Conservation (phyloP, 2,113 vertebrate species). For the Edolisoma coerulescens region DNA sequence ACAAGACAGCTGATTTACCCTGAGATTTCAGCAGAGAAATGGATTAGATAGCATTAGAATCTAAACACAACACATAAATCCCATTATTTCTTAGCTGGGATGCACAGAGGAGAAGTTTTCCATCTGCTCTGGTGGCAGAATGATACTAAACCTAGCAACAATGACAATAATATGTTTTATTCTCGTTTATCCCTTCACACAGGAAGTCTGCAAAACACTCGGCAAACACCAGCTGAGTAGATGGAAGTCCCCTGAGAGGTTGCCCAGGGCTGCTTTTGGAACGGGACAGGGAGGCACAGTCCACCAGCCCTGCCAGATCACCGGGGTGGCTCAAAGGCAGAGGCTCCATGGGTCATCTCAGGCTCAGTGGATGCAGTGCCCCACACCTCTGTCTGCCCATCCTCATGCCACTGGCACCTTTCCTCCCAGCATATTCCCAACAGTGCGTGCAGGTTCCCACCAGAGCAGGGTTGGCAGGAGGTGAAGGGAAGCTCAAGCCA, state of each 20-base stretch:
- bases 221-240: not conserved
- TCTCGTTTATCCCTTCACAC: constrained; percentile 21
- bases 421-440: not conserved
- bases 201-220: not conserved
- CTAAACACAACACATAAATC: constrained; percentile 29
- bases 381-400: not conserved
- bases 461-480: not conserved
- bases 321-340: not conserved
- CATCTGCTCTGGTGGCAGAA: constrained; percentile 47
- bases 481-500: not conserved
- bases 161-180: constrained; percentile 14
- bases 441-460: fast-evolving
- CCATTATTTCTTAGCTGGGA: constrained; percentile 47
- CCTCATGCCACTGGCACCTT: fast-evolving
- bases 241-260: not conserved
- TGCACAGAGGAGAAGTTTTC: constrained; percentile 59
- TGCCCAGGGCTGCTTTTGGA: not conserved
- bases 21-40: constrained; percentile 13
- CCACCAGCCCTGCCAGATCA: not conserved
- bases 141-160: not conserved
- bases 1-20: constrained; percentile 23
- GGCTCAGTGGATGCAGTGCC: not conserved
- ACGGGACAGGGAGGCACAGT: not conserved
- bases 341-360: fast-evolving
- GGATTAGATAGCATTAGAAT: constrained; percentile 28